Conservation (phyloP, 2,797 vertebrate genomes). For the Peromyscus eremicus region DNA sequence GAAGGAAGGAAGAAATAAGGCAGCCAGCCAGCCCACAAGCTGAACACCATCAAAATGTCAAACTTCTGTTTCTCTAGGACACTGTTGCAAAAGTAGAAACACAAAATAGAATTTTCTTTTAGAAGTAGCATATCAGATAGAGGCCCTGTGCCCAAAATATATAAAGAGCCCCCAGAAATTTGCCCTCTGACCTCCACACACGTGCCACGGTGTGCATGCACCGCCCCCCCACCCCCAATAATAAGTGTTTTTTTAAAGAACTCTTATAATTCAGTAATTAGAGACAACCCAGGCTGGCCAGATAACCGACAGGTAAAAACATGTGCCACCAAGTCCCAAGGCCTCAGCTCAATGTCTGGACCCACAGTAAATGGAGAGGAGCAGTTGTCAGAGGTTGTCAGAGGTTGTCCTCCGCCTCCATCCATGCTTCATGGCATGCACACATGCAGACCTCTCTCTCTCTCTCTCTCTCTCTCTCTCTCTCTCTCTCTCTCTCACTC, state of each 20-base stretch:
- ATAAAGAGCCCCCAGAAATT: neutral
- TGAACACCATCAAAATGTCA: neutral
- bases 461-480: no score
- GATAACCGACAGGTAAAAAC: neutral
- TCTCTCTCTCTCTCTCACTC: neutral
- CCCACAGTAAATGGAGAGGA: neutral
- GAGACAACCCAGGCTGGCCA: neutral
- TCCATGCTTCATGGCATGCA: neutral
- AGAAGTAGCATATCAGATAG: neutral
- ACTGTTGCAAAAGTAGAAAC: conserved; percentile 11
- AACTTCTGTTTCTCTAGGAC: neutral
- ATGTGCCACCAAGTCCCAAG: neutral
- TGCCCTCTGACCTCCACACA: neutral
- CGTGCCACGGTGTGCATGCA: neutral
- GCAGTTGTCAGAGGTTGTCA: neutral
- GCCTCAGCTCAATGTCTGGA: neutral
- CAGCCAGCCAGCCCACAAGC: neutral
- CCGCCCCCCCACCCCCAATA: no score
- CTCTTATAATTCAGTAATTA: neutral
- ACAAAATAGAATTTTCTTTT: neutral
- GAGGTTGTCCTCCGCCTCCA: neutral
- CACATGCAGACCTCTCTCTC: neutral
- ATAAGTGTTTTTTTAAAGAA: neutral
- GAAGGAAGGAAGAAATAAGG: neutral
- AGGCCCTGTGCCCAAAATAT: neutral